These are phyloP conservation scores for Neodiprion lecontei DNA, from an alignment of 1,140 invertebrate species.

Conservation along the genomic window DNA sequence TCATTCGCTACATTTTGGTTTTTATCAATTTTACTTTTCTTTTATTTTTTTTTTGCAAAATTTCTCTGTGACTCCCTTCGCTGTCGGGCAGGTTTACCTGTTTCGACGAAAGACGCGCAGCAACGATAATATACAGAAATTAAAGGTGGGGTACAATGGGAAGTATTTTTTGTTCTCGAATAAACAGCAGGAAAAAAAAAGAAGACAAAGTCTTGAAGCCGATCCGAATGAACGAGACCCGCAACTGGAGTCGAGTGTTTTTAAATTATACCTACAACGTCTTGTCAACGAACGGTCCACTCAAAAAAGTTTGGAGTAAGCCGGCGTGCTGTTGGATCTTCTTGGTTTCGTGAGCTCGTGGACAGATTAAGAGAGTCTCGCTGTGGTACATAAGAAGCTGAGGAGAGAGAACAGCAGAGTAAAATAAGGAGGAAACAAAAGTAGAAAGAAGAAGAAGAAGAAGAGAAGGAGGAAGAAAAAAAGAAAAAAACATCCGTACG, in stretches of 20 bases:
- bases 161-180: neutral
- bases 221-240: neutral
- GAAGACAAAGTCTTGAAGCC: neutral
- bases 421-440: conserved; percentile 10
- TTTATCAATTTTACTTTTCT: no score
- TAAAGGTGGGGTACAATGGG: no score
- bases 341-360: neutral
- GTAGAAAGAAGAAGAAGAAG: neutral
- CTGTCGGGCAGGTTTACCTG: no score
- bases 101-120: no score
- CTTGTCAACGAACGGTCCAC: neutral
- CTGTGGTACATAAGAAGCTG: neutral
- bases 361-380: neutral
- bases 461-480: conserved; percentile 11
- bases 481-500: neutral
- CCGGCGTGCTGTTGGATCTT: neutral
- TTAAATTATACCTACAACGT: neutral
- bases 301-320: neutral
- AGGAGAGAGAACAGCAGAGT: neutral
- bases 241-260: neutral
- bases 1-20: no score
- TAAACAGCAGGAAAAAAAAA: neutral
- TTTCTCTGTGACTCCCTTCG: no score
- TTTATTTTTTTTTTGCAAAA: no score
- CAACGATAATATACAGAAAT: no score